Conservation (phyloP, 2,797 vertebrate genomes). For the Enteromius trimaculatus region DNA sequence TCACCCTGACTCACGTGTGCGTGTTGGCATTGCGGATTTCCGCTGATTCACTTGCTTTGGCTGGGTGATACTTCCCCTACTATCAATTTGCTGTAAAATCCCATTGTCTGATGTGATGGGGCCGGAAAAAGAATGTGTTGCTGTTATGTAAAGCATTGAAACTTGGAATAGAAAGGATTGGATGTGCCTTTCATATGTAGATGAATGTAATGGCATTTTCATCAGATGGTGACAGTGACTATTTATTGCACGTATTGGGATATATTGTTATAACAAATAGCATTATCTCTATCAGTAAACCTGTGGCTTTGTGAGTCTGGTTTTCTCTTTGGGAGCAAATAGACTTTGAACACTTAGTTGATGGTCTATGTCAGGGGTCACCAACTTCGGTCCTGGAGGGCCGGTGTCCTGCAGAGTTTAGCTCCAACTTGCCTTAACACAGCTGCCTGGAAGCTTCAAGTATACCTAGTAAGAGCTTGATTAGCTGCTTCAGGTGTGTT, state of each 20-base stretch:
- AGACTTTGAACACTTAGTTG: neutral
- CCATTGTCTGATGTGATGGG: slow-evolving; percentile 20
- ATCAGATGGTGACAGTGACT: neutral
- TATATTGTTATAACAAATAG: neutral
- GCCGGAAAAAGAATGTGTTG: neutral
- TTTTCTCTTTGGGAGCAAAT: slow-evolving; percentile 1
- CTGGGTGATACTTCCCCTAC: slow-evolving; percentile 42
- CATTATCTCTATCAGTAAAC: neutral
- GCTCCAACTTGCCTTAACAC: no score
- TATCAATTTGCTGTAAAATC: slow-evolving; percentile 22
- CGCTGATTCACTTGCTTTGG: slow-evolving; percentile 41
- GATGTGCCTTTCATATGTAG: slow-evolving; percentile 1
- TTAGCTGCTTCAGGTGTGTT: no score
- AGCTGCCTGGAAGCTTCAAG: no score
- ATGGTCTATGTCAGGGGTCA: no score
- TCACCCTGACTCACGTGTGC: slow-evolving; percentile 43
- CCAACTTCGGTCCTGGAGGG: no score
- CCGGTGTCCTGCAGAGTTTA: no score
- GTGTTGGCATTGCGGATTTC: slow-evolving; percentile 37
- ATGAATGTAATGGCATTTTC: neutral
- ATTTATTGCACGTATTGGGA: neutral
- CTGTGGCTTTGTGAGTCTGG: neutral
- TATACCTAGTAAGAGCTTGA: no score
- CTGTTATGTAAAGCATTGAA: neutral
- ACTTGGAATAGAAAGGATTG: neutral